Evolutionary conservation across 2,797 vertebrate species (phyloP), one percentile per base, ranked within the genome.

Genomic region (Ambastaia sidthimunki): DNA sequence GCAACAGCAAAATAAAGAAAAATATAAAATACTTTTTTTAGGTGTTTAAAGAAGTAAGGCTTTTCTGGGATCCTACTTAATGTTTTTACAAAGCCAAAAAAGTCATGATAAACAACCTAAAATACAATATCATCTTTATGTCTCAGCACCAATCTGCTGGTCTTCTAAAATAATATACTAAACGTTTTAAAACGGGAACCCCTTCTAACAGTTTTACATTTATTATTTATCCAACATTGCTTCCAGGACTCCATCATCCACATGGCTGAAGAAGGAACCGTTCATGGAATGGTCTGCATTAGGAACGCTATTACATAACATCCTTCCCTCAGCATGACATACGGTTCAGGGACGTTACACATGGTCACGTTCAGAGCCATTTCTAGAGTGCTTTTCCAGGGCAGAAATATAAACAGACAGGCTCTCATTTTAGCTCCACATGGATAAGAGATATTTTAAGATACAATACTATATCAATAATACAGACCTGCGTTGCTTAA

Each of bases 221-320:
- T 65, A 72, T 44, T 55, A 41, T 77, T 62, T 15, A 60, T 79
- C 77, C 69, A 12, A 18, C 21, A 67, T 21, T 16, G 59, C 54
- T 68, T 69, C 47, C 28, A 21, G 76, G 28, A 71, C 37, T 31
- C 23, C 9, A 62, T 57, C 55, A 69, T 70, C 31, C n/a, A 57
- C 69, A 37, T 74, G 75, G 65, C 48, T 67, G 34, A 11, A 67
- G 21, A 79, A 50, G 37, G 31, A 74, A 7, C n/a, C 10, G 19
- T 21, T 52, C 3, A 16, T 72, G 62, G 44, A 76, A 63, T 13
- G 11, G 6, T 54, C 19, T 37, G 25, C 68, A 82, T 76, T 44
- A 76, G 68, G 55, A 82, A 28, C 19, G 80, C 16, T 18, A 74
- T 80, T 82, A 77, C 18, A 54, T 55, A 78, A 78, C 65, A 74